phyloP scores from a whole-genome alignment of 2,113 vertebrate species.

The Salvelinus alpinus region DNA sequence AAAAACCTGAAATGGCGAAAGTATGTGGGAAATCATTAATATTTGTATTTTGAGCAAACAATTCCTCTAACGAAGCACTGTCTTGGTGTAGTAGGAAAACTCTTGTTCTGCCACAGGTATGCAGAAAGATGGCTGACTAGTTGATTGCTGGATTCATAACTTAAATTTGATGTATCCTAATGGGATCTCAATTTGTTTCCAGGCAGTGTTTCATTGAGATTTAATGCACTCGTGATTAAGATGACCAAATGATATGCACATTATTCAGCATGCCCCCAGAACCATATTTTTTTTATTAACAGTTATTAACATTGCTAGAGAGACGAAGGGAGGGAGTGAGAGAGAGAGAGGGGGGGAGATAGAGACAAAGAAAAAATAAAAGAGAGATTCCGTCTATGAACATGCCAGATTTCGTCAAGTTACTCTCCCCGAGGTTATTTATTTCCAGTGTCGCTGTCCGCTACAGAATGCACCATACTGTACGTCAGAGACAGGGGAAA shows the following conservation, averaged over 20 bases:
- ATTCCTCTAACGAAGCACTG: too few relatives aligned
- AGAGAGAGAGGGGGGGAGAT: slow-evolving; percentile 7
- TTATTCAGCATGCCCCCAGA: slow-evolving; percentile 22
- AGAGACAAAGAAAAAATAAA: neutral
- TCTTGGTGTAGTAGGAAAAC: too few relatives aligned
- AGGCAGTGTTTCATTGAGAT: slow-evolving; percentile 31
- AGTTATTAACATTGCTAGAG: neutral
- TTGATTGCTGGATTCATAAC: slow-evolving; percentile 27
- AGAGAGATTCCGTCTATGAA: too few relatives aligned
- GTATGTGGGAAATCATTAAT: too few relatives aligned
- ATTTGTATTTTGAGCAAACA: too few relatives aligned
- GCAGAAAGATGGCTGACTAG: slow-evolving; percentile 1
- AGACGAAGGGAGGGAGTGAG: neutral
- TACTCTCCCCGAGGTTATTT: too few relatives aligned
- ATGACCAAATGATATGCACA: slow-evolving; percentile 34
- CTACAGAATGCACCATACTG: neutral
- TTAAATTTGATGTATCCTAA: slow-evolving; percentile 36
- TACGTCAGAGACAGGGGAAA: neutral
- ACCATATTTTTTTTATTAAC: neutral
- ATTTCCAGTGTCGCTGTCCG: neutral
- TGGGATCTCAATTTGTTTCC: slow-evolving; percentile 36
- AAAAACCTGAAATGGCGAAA: too few relatives aligned
- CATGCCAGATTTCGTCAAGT: too few relatives aligned
- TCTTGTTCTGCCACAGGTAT: too few relatives aligned
- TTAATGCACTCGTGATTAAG: slow-evolving; percentile 34